Base-by-base conservation (phyloP, 2,888 invertebrate species). In the Diogma glabrata region DNA sequence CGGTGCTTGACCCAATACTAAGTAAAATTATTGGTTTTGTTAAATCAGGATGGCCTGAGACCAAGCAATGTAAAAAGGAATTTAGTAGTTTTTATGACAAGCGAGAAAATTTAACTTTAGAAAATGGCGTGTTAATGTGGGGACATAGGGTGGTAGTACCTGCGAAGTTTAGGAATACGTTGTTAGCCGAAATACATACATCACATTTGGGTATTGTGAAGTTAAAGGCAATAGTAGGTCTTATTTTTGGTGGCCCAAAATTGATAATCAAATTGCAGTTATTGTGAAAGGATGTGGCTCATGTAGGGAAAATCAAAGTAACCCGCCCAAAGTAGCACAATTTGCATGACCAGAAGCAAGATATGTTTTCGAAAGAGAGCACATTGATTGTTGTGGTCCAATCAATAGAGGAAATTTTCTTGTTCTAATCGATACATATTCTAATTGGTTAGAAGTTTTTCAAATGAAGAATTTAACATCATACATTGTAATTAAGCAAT, bases 81-180 rank as follows among this genome's bases (percentile, higher is more conserved):
- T n/a, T 38, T 6, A 4, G 5, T 5, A 10, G n/a, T 14, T 38
- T 17, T 38, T 38, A 17, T 38, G 14, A 4, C 6, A 38, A 19
- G 16, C 14, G 19, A 30, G n/a, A 22, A 9, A 48, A 51, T 9
- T 57, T 9, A 51, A 49, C 45, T 53, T 55, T 17, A 28, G 59
- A 51, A 51, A 56, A 6, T 56, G 59, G 50, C 17, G 52, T 20
- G 3, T 10, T 53, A 16, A 26, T 47, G 14, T 22, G 47, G 30
- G 50, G 50, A 5, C 50, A 28, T 14, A 46, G 53, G 14, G 40
- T 55, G 7, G 36, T 55, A 10, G 45, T 56, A 14, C 56, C 54
- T 3, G 14, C 17, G 3, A 36, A 16, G 8, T 40, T 54, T 7
- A 46, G 50, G 28, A 26, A 47, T 16, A 22, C 23, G 4, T 17